These are phyloP conservation scores for Agriopis leucophaearia DNA, from an alignment of 2,888 invertebrate species.

Conservation along the genomic window DNA sequence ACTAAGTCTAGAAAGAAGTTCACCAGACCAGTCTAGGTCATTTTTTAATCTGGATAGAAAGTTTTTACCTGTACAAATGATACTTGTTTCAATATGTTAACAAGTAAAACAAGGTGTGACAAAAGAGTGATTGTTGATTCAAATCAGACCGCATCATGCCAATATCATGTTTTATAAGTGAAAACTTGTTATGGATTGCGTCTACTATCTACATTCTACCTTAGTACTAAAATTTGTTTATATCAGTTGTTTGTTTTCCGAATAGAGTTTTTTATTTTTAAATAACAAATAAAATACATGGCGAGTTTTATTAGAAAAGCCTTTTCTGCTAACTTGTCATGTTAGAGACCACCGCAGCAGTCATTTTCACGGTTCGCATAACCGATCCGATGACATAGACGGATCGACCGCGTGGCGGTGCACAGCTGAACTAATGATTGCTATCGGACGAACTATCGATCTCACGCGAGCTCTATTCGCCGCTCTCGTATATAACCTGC, in stretches of 20 bases:
- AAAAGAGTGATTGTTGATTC: neutral
- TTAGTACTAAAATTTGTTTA: too few relatives aligned
- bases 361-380: slow-evolving; percentile 28
- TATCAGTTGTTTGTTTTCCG: too few relatives aligned
- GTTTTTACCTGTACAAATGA: neutral
- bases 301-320: neutral
- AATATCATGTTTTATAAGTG: too few relatives aligned
- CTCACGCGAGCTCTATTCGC: slow-evolving; percentile 62
- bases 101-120: neutral
- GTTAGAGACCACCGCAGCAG: slow-evolving; percentile 14
- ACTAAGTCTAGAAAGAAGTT: neutral
- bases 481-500: slow-evolving; percentile 64
- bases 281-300: neutral
- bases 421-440: slow-evolving; percentile 63
- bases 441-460: slow-evolving; percentile 60
- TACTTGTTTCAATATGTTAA: neutral
- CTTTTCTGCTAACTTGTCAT: slow-evolving; percentile 3
- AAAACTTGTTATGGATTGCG: too few relatives aligned
- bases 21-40: neutral
- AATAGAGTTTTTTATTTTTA: too few relatives aligned
- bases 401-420: slow-evolving; percentile 52
- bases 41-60: neutral
- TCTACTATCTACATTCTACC: too few relatives aligned
- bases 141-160: neutral
- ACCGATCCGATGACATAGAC: slow-evolving; percentile 49